A percentile compares a stretch with the other conserved stretches of the same genome.
These are phyloP conservation scores for Acromyrmex heyeri DNA, from an alignment of 1,140 invertebrate species.

Conservation along the genomic window DNA sequence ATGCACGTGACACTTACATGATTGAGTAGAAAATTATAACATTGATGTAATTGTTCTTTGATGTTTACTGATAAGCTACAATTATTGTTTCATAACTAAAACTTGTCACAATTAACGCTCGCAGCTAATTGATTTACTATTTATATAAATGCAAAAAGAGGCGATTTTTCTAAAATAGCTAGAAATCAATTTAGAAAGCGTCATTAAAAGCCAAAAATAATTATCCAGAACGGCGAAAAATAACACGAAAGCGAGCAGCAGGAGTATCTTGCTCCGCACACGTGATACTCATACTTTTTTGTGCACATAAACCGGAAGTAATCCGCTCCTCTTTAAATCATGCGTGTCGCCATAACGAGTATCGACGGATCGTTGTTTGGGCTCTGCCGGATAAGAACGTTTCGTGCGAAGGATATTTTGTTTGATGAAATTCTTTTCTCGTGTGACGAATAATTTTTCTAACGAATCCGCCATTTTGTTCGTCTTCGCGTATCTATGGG, in stretches of 20 bases:
- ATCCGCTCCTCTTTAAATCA: constrained; percentile 84
- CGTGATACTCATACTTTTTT: constrained; percentile 72
- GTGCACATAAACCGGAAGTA: constrained; percentile 84
- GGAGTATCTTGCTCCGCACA: background rate
- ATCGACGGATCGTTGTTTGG: constrained; percentile 83
- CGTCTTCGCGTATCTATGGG: background rate
- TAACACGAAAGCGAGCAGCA: background rate
- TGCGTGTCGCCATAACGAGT: constrained; percentile 83
- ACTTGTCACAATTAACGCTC: too few species aligned
- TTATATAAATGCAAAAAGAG: background rate
- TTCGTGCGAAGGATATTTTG: constrained; percentile 87
- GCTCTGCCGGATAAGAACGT: constrained; percentile 86
- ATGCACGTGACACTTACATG: too few species aligned
- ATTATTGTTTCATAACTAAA: too few species aligned
- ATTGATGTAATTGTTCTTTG: too few species aligned
- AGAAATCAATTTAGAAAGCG: too few species aligned
- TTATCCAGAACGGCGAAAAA: background rate
- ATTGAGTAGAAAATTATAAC: too few species aligned
- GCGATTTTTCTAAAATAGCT: background rate
- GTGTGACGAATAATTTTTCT: background rate
- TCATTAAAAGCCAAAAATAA: background rate
- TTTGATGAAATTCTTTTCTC: constrained; percentile 86
- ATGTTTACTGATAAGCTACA: too few species aligned
- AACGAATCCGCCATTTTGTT: constrained; percentile 22
- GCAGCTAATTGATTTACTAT: background rate